phyloP scores from a whole-genome alignment of 2,113 vertebrate genomes.

The Urocolius indicus region DNA sequence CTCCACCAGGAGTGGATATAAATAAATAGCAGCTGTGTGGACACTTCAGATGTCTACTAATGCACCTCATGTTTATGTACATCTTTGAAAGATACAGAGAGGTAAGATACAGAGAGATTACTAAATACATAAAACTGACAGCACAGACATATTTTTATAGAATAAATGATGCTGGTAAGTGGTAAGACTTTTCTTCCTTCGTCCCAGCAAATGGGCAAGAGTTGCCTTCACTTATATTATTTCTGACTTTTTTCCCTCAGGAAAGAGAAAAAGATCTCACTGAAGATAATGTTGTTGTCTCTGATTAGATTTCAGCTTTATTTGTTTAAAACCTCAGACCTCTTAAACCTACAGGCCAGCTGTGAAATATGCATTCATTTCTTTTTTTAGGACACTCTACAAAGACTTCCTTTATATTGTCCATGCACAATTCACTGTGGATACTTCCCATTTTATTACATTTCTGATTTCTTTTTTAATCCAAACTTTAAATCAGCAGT shows the following conservation, averaged over 20 bases:
- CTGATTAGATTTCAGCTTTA: not conserved
- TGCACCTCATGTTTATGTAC: not conserved
- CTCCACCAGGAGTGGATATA: not conserved
- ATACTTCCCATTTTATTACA: not conserved
- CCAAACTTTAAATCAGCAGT: not conserved
- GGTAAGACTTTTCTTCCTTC: not conserved
- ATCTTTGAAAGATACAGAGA: not conserved
- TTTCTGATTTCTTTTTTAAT: not conserved
- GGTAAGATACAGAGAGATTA: not conserved
- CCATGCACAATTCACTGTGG: not conserved
- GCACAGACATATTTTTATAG: not conserved
- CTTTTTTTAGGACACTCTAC: not conserved
- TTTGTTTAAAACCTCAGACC: not conserved
- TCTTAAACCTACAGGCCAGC: not conserved
- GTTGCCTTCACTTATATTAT: not conserved
- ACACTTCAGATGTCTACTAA: not conserved
- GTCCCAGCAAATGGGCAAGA: not conserved
- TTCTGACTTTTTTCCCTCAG: not conserved
- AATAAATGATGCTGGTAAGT: not conserved
- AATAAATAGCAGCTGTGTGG: not conserved
- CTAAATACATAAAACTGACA: conserved; percentile 13
- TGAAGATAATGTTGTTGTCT: not conserved
- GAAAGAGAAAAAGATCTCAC: not conserved
- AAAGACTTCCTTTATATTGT: not conserved
- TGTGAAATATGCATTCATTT: not conserved